Evolutionary conservation across 2,888 invertebrate species (phyloP).

Genomic region (Diaprepes abbreviatus): DNA sequence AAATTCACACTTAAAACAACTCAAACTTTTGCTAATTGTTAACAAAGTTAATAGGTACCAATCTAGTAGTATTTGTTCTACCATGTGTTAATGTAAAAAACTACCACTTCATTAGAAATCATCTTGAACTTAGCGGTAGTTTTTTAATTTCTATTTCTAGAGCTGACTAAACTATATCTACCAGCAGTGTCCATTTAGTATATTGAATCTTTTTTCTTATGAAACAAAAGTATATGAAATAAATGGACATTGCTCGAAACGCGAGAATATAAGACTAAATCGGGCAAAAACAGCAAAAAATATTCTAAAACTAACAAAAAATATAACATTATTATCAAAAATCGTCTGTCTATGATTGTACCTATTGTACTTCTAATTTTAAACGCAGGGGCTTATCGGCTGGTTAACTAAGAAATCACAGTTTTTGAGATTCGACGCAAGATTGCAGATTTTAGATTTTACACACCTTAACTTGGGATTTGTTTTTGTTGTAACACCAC

Average conservation of each 20-base stretch:
- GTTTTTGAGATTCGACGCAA: no score
- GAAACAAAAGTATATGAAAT: not conserved
- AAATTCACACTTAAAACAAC: no score
- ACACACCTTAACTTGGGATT: no score
- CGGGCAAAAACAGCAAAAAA: slow-evolving; percentile 35
- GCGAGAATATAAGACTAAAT: slow-evolving; percentile 38
- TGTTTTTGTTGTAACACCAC: no score
- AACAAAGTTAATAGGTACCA: no score
- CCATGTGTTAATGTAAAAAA: not conserved
- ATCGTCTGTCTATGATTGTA: not conserved
- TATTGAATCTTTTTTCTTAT: not conserved
- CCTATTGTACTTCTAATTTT: not conserved
- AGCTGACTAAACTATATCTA: slow-evolving; percentile 40
- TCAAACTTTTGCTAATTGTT: no score
- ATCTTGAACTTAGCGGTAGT: not conserved
- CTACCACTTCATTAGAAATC: not conserved
- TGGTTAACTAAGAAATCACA: no score
- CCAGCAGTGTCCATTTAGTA: not conserved
- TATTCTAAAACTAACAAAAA: slow-evolving; percentile 21
- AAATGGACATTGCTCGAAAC: slow-evolving; percentile 6
- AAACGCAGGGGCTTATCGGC: no score
- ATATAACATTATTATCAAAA: not conserved
- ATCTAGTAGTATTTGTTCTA: no score
- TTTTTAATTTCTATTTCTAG: slow-evolving; percentile 11
- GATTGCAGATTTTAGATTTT: no score